A percentile compares a stretch with the other conserved stretches of the same genome.
phyloP scores from a whole-genome alignment of 1,140 invertebrate genomes.

The Drosophila subobscura region DNA sequence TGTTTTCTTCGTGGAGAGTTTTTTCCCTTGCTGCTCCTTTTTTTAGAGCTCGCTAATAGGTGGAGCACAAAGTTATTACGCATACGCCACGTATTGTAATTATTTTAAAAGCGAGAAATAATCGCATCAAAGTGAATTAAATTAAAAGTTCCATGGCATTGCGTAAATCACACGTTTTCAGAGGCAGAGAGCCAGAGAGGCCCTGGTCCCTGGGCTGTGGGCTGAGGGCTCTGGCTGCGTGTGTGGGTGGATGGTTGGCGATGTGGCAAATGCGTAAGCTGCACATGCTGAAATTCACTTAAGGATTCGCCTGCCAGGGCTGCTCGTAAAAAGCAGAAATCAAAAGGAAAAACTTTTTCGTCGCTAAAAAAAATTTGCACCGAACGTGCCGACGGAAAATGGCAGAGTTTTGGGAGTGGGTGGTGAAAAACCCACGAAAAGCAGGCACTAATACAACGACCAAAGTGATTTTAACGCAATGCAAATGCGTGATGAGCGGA shows the following conservation, averaged over 20 bases:
- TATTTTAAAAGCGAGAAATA: conserved; percentile 63
- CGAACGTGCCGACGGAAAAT: conserved; percentile 49
- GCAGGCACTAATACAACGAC: conserved; percentile 51
- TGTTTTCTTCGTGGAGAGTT: not conserved
- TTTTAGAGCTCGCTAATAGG: conserved; percentile 45
- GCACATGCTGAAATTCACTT: conserved; percentile 76
- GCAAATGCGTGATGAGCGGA: conserved; percentile 24
- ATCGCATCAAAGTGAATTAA: conserved; percentile 77
- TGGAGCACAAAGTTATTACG: conserved; percentile 51
- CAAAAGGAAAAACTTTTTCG: conserved; percentile 64
- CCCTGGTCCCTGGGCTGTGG: not conserved
- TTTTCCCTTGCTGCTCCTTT: not conserved
- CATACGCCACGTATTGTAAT: conserved; percentile 62
- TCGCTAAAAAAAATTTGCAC: conserved; percentile 59
- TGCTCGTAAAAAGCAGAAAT: conserved; percentile 62
- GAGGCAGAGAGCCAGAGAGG: not conserved
- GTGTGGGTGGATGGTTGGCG: not conserved
- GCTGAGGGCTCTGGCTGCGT: not conserved
- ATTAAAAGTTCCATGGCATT: conserved; percentile 69
- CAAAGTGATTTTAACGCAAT: conserved; percentile 68
- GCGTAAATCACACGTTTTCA: conserved; percentile 65
- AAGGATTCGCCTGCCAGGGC: conserved; percentile 52
- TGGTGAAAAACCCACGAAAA: not conserved
- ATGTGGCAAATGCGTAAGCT: conserved; percentile 52
- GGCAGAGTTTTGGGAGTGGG: not conserved